phyloP scores from a whole-genome alignment of 2,888 invertebrate genomes.

The Tipula lateralis region DNA sequence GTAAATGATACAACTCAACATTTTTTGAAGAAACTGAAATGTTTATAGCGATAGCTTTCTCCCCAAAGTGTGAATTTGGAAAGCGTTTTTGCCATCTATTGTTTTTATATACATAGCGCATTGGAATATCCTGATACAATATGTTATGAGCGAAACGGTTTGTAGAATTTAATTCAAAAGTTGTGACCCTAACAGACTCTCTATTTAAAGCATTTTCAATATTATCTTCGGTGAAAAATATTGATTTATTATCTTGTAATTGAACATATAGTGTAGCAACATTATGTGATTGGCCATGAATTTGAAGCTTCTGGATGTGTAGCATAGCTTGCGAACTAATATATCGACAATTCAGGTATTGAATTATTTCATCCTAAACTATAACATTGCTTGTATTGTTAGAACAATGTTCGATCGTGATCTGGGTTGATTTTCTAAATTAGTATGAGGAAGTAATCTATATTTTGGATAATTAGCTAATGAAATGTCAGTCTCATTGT shows the following conservation, averaged over 20 bases:
- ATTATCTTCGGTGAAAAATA: constrained; percentile 13
- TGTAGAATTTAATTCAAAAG: background rate
- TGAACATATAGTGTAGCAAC: background rate
- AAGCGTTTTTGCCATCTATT: background rate
- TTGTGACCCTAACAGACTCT: background rate
- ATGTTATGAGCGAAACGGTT: background rate
- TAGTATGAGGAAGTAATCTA: background rate
- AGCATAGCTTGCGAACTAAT: background rate
- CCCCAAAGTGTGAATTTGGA: background rate
- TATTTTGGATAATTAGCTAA: background rate
- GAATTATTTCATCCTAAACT: background rate
- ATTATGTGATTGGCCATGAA: background rate
- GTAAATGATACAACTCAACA: background rate
- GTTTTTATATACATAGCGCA: background rate
- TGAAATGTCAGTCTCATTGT: background rate
- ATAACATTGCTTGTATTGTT: background rate
- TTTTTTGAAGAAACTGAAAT: background rate
- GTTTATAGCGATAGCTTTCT: background rate
- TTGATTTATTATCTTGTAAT: background rate
- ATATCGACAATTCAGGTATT: background rate
- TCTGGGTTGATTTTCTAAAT: no score
- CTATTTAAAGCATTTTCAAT: background rate
- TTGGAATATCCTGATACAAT: no score
- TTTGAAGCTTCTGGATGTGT: background rate
- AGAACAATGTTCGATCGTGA: background rate